Evolutionary conservation across 2,113 vertebrate species (phyloP), one percentile per base, ranked within the genome.

Genomic region (Haemorhous mexicanus): DNA sequence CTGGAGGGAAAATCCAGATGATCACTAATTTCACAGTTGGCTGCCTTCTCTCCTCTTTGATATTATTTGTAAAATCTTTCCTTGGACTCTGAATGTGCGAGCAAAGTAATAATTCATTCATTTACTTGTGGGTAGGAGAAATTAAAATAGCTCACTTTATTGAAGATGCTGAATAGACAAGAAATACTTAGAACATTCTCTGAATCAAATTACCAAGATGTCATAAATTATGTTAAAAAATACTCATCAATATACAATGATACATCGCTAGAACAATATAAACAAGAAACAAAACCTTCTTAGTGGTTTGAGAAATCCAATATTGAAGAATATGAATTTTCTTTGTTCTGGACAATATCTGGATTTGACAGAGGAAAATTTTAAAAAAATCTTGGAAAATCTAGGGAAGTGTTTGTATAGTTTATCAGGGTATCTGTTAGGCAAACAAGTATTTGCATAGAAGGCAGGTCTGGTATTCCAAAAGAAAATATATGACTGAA

Each of bases 1-100:
- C 86, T 94, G 95, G 96, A 95, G 95, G 95, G 96, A 97, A 98
- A 97, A 97, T 94, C 88, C 91, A 96, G 97, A 97, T 98, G 97
- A 98, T 97, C 97, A 97, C 97, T 97, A 98, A 98, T 99, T 98
- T 99, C 98, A 98, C 97, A 98, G 97, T 37, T 96, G 97, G 96
- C 64, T 97, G 97, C 96, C 75, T 98, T 97, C 80, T 95, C 94
- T 97, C 89, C 70, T 98, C 95, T 97, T 97, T 97, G 91, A 97
- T 97, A 97, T 96, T 96, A 97, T 98, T 98, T 97, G 97, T 97
- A 91, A 90, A 97, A 89, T 97, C 78, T 91, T 97, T 90, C 91
- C 95, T 96, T 92, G 66, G 81, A 69, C 62, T 96, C 76, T 77
- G 86, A 91, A 84, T 84, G 93, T 89, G 63, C 84, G 49, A 76